Percentiles rank a stretch among this genome's conserved stretches.
phyloP scores from a whole-genome alignment of 2,888 invertebrate genomes.

The Protonemura montana region DNA sequence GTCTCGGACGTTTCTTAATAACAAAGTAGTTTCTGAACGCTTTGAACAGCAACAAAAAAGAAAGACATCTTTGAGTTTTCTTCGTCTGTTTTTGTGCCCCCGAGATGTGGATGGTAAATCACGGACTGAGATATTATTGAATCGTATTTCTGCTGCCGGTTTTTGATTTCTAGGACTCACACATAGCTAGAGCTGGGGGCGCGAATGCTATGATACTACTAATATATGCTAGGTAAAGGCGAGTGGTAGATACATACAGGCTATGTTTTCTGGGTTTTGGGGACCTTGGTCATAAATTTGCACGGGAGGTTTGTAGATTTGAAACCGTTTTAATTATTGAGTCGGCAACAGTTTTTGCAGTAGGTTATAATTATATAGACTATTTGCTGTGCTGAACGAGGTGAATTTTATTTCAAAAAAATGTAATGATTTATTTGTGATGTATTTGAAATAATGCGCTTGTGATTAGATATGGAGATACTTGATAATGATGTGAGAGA shows the following conservation, averaged over 20 bases:
- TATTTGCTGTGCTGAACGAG: not conserved
- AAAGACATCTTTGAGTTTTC: not conserved
- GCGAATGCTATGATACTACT: not conserved
- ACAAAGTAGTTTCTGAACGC: not conserved
- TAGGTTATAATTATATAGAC: not conserved
- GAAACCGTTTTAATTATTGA: not conserved
- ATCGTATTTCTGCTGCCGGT: not conserved
- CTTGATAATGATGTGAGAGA: too few species aligned
- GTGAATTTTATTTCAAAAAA: not conserved
- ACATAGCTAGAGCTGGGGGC: not conserved
- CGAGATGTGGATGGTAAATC: not conserved
- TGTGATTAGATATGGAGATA: too few species aligned
- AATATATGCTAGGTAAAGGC: not conserved
- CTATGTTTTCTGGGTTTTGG: too few species aligned
- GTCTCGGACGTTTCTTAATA: not conserved
- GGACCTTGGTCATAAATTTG: not conserved
- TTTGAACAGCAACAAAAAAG: too few species aligned
- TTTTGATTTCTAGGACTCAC: not conserved
- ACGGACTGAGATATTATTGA: not conserved
- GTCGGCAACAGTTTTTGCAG: not conserved
- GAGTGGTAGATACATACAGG: not conserved
- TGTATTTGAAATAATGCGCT: not conserved
- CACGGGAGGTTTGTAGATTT: not conserved
- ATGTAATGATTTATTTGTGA: not conserved
- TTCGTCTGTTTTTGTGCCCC: not conserved